Evolutionary conservation across 2,797 vertebrate species (phyloP).

Genomic region (Microctenopoma stevenorrisi): DNA sequence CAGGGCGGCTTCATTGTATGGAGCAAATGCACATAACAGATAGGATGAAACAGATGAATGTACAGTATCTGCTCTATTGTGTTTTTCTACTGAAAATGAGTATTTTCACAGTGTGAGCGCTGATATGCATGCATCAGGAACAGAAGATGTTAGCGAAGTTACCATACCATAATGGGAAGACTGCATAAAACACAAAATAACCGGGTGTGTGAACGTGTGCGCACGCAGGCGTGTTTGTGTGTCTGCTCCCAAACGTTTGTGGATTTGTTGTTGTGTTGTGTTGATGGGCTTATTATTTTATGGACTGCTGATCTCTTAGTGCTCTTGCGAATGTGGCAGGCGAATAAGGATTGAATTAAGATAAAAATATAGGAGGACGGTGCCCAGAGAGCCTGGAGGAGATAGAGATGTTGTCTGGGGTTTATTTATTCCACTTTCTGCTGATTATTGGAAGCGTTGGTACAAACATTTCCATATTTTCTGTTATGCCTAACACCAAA

Average conservation of each 20-base stretch:
- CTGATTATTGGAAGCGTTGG: conserved; percentile 72
- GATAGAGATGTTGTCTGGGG: conserved; percentile 78
- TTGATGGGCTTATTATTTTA: conserved; percentile 86
- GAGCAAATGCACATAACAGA: conserved; percentile 8
- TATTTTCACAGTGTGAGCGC: conserved; percentile 9
- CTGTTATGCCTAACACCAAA: conserved; percentile 30
- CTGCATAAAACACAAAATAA: conserved; percentile 28
- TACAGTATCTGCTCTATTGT: conserved; percentile 3
- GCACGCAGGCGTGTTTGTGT: conserved; percentile 36
- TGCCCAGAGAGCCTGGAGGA: conserved; percentile 70
- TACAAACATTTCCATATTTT: conserved; percentile 67
- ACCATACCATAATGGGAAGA: conserved; percentile 30
- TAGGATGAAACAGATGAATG: conserved; percentile 10
- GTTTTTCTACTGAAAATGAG: conserved; percentile 3
- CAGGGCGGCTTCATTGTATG: not conserved
- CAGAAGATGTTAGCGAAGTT: conserved; percentile 30
- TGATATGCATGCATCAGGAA: conserved; percentile 36
- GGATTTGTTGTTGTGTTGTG: conserved; percentile 61
- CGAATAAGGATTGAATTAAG: conserved; percentile 87
- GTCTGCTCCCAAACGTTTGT: conserved; percentile 40
- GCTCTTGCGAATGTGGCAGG: conserved; percentile 78
- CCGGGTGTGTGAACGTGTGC: conserved; percentile 7
- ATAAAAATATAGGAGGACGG: conserved; percentile 79
- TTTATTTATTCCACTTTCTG: conserved; percentile 78
- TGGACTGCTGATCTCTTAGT: conserved; percentile 81